Evolutionary conservation across 2,797 vertebrate species (phyloP).

Genomic region (Petrocephalus schoutedeni): DNA sequence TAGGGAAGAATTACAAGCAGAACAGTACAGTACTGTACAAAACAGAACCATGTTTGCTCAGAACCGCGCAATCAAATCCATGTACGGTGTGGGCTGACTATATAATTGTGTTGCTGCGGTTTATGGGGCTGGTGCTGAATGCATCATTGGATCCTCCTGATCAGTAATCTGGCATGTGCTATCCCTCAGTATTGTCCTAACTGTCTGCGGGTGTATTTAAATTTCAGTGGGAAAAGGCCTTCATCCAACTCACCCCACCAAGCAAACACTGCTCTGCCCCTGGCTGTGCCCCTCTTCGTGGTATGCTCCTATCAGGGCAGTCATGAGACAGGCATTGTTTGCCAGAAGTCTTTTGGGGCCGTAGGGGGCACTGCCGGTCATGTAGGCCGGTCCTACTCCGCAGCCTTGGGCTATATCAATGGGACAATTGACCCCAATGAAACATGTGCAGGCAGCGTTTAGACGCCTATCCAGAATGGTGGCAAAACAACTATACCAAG

Average conservation of each 20-base stretch:
- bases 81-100: background rate
- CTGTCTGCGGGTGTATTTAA: background rate
- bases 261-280: constrained; percentile 12
- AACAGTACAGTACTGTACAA: background rate
- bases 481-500: background rate
- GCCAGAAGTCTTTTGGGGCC: constrained; percentile 14
- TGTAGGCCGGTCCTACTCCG: background rate
- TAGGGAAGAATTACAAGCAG: background rate
- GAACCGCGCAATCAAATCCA: background rate
- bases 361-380: constrained; percentile 31
- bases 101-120: background rate
- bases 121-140: background rate
- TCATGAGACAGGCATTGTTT: constrained; percentile 31
- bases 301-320: constrained; percentile 23
- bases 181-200: background rate
- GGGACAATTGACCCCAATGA: constrained; percentile 30
- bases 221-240: background rate
- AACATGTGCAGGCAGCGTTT: constrained; percentile 19
- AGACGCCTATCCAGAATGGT: background rate
- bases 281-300: constrained; percentile 22
- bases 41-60: background rate
- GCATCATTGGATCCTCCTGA: background rate
- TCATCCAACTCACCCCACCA: background rate
- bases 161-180: background rate
- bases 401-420: constrained; percentile 20